Evolutionary conservation across 2,888 invertebrate genomes (phyloP), one percentile per base, ranked within the genome.

Genomic region (Drosophila sordidula): DNA sequence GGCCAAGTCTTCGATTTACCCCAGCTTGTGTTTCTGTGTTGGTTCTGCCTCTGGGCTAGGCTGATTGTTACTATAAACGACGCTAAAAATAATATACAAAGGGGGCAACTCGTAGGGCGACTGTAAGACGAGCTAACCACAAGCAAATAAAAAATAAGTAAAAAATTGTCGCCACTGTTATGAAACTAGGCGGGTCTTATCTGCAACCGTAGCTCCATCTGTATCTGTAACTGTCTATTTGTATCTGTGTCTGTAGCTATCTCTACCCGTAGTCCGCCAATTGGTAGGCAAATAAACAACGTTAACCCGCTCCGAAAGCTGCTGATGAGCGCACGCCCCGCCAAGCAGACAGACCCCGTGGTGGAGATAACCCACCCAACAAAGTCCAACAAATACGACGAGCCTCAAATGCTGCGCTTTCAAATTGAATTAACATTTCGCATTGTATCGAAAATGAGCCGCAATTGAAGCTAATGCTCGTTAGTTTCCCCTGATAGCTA

Each of bases 271-370:
- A 36, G 45, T 59, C n/a, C 70, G 82, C 73, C 87, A 81, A 83
- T 87, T 87, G 85, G 68, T 72, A 87, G 77, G 85, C 82, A 87
- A 87, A 83, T 78, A 83, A 82, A 87, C 76, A 83, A 67, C 68
- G 51, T 70, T 70, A 47, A 34, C 38, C 39, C 50, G 47, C 38
- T 58, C 8, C 9, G 38, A 11, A 6, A 6, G 12, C 36, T 12
- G 14, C 36, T 41, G 73, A 41, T 67, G 49, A 70, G 42, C 52
- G 68, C 42, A 75, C 64, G 75, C 68, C 50, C 64, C 63, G 72
- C 61, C 55, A 52, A 55, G 26, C 72, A 79, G 64, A 59, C 41
- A 59, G 56, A 56, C 58, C 46, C 39, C n/a, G 34, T 5, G 25
- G 16, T 18, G 14, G 34, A 58, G 77, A 75, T 69, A 72, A 67